Percentiles rank a stretch among this genome's conserved stretches.
Conservation (phyloP, 1,140 invertebrate species). For the Forficula auricularia region DNA sequence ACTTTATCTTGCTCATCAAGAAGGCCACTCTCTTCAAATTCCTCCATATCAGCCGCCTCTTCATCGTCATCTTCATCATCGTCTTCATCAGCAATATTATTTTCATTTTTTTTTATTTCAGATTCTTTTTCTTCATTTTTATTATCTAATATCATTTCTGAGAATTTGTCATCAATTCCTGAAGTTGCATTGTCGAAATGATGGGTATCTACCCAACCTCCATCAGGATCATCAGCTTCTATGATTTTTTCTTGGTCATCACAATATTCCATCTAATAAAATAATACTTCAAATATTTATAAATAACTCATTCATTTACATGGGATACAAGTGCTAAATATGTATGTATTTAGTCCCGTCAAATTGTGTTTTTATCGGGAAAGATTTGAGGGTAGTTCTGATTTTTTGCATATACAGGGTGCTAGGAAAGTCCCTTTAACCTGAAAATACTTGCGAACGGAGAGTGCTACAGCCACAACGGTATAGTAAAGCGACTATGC, state of each 20-base stretch:
- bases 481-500: too few species aligned
- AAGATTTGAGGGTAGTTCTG: too few species aligned
- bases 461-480: too few species aligned
- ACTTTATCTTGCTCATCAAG: conserved; percentile 75
- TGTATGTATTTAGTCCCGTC: too few species aligned
- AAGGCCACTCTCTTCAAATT: conserved; percentile 87
- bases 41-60: conserved; percentile 93
- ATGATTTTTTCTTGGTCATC: conserved; percentile 76
- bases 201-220: conserved; percentile 98
- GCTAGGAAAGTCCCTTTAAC: too few species aligned
- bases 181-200: conserved; percentile 50
- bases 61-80: too few species aligned
- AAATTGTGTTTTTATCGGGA: too few species aligned
- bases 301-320: too few species aligned
- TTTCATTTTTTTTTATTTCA: conserved; percentile 5
- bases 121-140: conserved; percentile 21
- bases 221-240: conserved; percentile 73
- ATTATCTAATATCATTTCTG: conserved; percentile 42
- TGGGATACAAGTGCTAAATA: too few species aligned
- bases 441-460: too few species aligned
- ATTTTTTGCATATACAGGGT: too few species aligned
- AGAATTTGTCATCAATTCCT: conserved; percentile 53
- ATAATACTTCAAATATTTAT: too few species aligned
- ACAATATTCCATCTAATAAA: conserved; percentile 67
- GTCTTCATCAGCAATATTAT: conserved; percentile 29